These are phyloP conservation scores for Epistrophe eligans DNA, from an alignment of 2,888 invertebrate genomes.

Conservation along the genomic window DNA sequence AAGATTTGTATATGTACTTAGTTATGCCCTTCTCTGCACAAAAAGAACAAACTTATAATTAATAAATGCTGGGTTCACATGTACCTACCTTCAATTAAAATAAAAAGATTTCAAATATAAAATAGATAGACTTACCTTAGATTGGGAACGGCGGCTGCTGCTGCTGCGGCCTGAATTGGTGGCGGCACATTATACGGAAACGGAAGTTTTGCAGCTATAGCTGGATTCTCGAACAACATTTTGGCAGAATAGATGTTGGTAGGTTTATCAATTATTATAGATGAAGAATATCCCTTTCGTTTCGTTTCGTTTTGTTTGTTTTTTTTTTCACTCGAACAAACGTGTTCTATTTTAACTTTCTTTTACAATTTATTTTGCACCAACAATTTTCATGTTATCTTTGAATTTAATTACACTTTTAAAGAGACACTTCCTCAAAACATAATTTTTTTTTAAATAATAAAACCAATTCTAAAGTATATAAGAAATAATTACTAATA, in stretches of 20 bases:
- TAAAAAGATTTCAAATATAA: neutral
- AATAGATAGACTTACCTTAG: conserved; percentile 81
- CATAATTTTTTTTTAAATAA: neutral
- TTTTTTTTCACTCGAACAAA: conserved; percentile 2
- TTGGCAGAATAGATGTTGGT: conserved; percentile 61
- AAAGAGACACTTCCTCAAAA: neutral
- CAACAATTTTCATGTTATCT: neutral
- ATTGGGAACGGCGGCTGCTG: conserved; percentile 83
- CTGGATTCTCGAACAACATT: conserved; percentile 90
- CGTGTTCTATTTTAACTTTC: neutral
- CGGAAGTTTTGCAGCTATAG: conserved; percentile 87
- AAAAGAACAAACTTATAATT: too few relatives aligned
- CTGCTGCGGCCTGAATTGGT: conserved; percentile 85
- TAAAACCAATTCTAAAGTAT: neutral
- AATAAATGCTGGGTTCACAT: neutral
- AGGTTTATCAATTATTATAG: neutral
- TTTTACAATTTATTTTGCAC: neutral
- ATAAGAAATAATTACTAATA: neutral
- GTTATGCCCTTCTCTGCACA: too few relatives aligned
- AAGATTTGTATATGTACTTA: too few relatives aligned
- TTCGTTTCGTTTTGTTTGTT: neutral
- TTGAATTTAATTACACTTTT: neutral
- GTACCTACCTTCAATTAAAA: neutral
- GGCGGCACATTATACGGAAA: conserved; percentile 90
- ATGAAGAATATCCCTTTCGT: neutral